Evolutionary conservation across 2,888 invertebrate genomes (phyloP), one percentile per base, ranked within the genome.

Genomic region (Andrena chrysosceles): DNA sequence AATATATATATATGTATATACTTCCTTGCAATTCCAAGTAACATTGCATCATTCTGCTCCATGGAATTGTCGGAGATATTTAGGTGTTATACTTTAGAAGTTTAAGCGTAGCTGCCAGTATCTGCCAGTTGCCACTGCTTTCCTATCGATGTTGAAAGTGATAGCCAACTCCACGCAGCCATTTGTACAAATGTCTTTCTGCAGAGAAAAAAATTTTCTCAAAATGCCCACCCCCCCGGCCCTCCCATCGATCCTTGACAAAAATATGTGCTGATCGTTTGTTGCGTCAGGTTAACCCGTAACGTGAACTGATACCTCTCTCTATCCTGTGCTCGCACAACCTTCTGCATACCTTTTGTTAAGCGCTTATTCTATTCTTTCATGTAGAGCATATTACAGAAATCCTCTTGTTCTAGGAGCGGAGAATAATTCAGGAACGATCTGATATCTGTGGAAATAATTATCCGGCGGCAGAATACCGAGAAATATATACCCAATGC

Each of bases 361-460:
- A 81, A 81, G 60, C 31, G 48, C 23, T 42, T 31, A 63, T 8
- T 23, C 52, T 62, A 73, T 10, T 56, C 26, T 26, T 67, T 74
- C 16, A 62, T 78, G 75, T 80, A 81, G 74, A 64, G 77, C 83
- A 71, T 48, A 85, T 71, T 49, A 77, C 29, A 26, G 63, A 62
- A 7, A 52, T 77, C 71, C 64, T 70, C 71, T 67, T 29, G 66
- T 29, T 78, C 31, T 54, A 62, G 33, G 20, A 56, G 33, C 29
- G 54, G 54, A 20, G 42, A 63, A 52, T 16, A 66, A 59, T 42
- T 10, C 62, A 73, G 72, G 54, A 78, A 60, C 68, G 63, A 56
- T 35, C 60, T 49, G 23, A 63, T 42, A 83, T 86, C 81, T 86
- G 85, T 83, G 86, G 49, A 84, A 74, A 84, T 63, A 86, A 68